phyloP scores from a whole-genome alignment of 2,888 invertebrate species.

The Leptopilina drosophilae region DNA sequence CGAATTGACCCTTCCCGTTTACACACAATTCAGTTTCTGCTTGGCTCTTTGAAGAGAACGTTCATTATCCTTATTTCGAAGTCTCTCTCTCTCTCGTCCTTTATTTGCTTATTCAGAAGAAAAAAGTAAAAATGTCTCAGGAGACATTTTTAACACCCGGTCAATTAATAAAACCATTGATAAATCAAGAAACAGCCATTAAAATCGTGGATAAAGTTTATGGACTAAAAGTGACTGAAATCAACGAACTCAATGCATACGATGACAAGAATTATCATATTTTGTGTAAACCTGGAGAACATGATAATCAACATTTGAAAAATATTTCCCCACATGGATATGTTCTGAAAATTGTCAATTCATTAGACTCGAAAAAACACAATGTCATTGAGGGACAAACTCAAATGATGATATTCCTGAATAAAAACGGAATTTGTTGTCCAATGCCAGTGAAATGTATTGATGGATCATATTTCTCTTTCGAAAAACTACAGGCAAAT shows the following conservation, averaged over 20 bases:
- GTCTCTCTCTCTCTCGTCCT: not conserved
- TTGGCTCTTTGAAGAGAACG: not conserved
- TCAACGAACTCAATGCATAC: conserved; percentile 85
- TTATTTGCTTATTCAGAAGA: not conserved
- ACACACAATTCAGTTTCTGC: not conserved
- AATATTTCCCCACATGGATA: conserved; percentile 82
- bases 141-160: conserved; percentile 78
- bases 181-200: conserved; percentile 79
- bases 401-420: conserved; percentile 84
- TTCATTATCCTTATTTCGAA: not conserved
- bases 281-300: conserved; percentile 79
- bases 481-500: conserved; percentile 75
- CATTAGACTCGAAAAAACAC: conserved; percentile 86
- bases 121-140: conserved; percentile 44
- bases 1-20: conserved; percentile 9
- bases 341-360: conserved; percentile 90
- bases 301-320: conserved; percentile 81
- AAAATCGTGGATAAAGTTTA: conserved; percentile 81
- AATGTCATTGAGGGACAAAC: conserved; percentile 86
- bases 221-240: conserved; percentile 80
- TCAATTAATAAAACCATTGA: conserved; percentile 79
- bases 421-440: conserved; percentile 82
- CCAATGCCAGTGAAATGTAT: conserved; percentile 85
- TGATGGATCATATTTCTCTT: conserved; percentile 81
- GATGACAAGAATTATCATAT: conserved; percentile 89